Percentiles rank a stretch among this genome's conserved stretches.
These are phyloP conservation scores for Acridotheres tristis DNA, from an alignment of 2,797 vertebrate genomes.

Conservation along the genomic window DNA sequence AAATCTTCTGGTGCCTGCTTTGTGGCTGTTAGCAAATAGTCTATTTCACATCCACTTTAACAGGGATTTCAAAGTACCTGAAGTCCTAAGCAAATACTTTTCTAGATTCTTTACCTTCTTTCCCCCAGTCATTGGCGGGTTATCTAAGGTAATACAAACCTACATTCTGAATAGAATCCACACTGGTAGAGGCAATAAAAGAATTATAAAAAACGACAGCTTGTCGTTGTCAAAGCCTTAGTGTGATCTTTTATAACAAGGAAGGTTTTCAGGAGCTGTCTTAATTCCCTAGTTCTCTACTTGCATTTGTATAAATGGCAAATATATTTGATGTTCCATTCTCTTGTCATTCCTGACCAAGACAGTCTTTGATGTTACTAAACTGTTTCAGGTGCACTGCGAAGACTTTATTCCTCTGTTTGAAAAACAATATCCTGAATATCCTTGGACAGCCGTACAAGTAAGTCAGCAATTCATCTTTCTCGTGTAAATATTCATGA, in stretches of 20 bases:
- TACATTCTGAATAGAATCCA: neutral
- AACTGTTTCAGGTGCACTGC: slow-evolving; percentile 85
- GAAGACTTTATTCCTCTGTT: slow-evolving; percentile 92
- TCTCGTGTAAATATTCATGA: neutral
- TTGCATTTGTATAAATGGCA: neutral
- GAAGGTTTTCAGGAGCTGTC: neutral
- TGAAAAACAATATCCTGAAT: slow-evolving; percentile 88
- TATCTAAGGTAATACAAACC: neutral
- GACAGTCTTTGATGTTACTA: neutral
- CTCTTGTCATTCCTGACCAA: neutral
- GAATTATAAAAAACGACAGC: neutral
- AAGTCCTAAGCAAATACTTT: neutral
- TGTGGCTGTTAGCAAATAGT: neutral
- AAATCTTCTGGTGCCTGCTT: neutral
- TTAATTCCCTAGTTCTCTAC: neutral
- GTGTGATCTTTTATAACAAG: neutral
- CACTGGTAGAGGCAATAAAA: neutral
- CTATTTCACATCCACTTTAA: neutral
- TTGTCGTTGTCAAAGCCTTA: neutral
- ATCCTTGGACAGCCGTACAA: slow-evolving; percentile 86
- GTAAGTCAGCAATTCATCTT: slow-evolving; percentile 71
- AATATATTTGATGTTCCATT: neutral
- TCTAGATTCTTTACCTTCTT: neutral
- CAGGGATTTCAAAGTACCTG: neutral
- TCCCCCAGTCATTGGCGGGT: neutral